Conservation (phyloP, 2,797 vertebrate genomes). For the Rhabdophis nuchalis region DNA sequence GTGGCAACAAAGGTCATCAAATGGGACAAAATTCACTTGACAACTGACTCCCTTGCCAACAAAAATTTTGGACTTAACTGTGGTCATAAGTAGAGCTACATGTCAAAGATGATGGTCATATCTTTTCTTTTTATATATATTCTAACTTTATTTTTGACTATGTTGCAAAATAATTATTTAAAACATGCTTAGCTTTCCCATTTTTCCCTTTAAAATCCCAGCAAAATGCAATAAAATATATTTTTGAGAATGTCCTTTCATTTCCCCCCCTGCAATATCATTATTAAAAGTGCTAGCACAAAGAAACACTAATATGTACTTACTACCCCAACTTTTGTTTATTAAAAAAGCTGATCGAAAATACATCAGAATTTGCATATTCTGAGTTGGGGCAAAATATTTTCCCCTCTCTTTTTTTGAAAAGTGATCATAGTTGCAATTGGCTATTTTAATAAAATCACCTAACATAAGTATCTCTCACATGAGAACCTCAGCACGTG, state of each 20-base stretch:
- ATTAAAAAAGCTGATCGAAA: background rate
- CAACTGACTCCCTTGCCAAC: background rate
- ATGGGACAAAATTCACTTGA: background rate
- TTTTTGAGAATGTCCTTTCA: background rate
- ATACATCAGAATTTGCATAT: background rate
- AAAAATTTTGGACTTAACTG: background rate
- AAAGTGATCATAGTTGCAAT: background rate
- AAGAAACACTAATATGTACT: background rate
- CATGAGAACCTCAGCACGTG: background rate
- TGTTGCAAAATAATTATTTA: background rate
- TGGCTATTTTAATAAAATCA: background rate
- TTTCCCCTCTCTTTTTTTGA: background rate
- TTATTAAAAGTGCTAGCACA: background rate
- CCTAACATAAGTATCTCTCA: background rate
- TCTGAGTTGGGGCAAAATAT: background rate
- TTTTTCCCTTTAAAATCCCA: background rate
- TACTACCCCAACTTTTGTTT: background rate
- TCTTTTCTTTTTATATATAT: background rate
- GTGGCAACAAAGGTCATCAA: background rate
- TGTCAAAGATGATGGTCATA: background rate
- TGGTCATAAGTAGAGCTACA: background rate
- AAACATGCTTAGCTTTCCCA: background rate
- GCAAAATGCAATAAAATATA: background rate
- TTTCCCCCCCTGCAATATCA: background rate
- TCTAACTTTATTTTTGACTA: background rate